phyloP scores from a whole-genome alignment of 2,888 invertebrate species.

The Anticlea derivata region DNA sequence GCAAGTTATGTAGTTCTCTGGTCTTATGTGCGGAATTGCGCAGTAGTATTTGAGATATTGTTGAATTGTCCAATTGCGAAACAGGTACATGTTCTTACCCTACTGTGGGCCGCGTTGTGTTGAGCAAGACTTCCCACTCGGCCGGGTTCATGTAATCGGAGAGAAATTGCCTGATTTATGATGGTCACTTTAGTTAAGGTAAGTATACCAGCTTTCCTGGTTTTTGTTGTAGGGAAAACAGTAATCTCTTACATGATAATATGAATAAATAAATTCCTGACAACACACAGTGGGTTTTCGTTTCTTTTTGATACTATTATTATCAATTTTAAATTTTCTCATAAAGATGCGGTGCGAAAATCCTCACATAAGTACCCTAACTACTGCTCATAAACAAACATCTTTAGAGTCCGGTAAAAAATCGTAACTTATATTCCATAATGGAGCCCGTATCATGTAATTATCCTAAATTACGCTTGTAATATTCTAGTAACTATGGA shows the following conservation, averaged over 20 bases:
- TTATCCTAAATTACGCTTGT: constrained; percentile 22
- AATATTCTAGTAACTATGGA: constrained; percentile 9
- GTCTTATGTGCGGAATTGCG: not conserved
- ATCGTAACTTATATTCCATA: constrained; percentile 2
- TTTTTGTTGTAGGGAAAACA: too few relatives aligned
- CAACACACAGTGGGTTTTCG: too few relatives aligned
- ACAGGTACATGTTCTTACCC: not conserved
- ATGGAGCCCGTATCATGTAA: constrained; percentile 17
- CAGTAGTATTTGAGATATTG: constrained; percentile 16
- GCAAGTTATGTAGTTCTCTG: not conserved
- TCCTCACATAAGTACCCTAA: too few relatives aligned
- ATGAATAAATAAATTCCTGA: too few relatives aligned
- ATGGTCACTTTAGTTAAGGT: not conserved
- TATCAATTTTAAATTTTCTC: too few relatives aligned
- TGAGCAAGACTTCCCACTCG: constrained; percentile 10
- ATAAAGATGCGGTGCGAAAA: too few relatives aligned
- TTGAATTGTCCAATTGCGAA: constrained; percentile 8
- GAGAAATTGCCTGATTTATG: constrained; percentile 18
- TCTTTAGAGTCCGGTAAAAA: not conserved
- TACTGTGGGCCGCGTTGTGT: not conserved
- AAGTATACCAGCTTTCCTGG: not conserved
- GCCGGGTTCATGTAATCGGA: not conserved
- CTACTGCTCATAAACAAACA: constrained; percentile 1
- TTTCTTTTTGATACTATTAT: too few relatives aligned
- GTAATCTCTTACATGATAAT: too few relatives aligned